These are phyloP conservation scores for Orthonevra nobilis DNA, from an alignment of 2,888 invertebrate species.

Conservation along the genomic window DNA sequence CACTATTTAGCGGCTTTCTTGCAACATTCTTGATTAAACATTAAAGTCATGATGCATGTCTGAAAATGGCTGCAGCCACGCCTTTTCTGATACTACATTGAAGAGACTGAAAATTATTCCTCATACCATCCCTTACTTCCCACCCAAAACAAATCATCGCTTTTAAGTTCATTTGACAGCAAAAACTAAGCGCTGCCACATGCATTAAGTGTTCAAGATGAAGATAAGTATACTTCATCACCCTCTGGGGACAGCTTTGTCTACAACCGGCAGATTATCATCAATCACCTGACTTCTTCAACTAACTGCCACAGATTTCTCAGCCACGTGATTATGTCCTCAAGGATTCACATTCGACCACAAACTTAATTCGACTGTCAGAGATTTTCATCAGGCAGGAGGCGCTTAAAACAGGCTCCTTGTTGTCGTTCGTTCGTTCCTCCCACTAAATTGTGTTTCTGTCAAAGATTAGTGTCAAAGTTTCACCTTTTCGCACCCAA, in stretches of 20 bases:
- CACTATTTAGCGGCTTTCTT: too few relatives aligned
- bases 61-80: too few relatives aligned
- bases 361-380: not conserved
- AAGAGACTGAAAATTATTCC: too few relatives aligned
- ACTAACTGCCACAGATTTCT: not conserved
- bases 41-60: too few relatives aligned
- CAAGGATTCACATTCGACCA: not conserved
- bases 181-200: not conserved
- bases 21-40: too few relatives aligned
- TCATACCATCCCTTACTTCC: too few relatives aligned
- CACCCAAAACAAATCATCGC: too few relatives aligned
- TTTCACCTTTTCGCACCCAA: not conserved
- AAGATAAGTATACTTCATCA: too few relatives aligned
- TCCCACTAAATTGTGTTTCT: conserved; percentile 1
- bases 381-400: not conserved
- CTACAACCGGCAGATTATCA: conserved; percentile 1
- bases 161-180: too few relatives aligned
- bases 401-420: not conserved
- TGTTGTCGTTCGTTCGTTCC: too few relatives aligned
- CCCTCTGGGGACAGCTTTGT: too few relatives aligned
- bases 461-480: conserved; percentile 17
- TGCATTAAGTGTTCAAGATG: not conserved
- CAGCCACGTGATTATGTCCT: conserved; percentile 6
- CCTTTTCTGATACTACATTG: too few relatives aligned
- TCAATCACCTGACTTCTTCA: not conserved